A percentile compares a stretch with the other conserved stretches of the same genome.
These are phyloP conservation scores for Prosapia bicincta DNA, from an alignment of 2,888 invertebrate genomes.

Conservation along the genomic window DNA sequence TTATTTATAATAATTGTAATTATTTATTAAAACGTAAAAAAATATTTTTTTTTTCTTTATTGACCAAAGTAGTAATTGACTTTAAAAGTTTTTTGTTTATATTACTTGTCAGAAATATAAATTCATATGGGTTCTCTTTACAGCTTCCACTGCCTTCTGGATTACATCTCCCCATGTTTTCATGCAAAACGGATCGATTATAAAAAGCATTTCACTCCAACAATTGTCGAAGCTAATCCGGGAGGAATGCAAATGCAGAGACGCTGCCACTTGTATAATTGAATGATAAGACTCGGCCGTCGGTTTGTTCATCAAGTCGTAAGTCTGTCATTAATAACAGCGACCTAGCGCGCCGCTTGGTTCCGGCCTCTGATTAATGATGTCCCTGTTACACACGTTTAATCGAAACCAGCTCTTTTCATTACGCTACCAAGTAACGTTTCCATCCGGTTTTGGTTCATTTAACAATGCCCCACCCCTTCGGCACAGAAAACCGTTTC, in stretches of 20 bases:
- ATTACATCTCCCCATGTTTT: too few species aligned
- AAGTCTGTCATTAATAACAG: slow-evolving; percentile 2
- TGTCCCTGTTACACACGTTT: neutral
- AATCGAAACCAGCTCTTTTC: slow-evolving; percentile 2
- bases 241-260: neutral
- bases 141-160: too few species aligned
- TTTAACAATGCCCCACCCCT: neutral
- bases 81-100: too few species aligned
- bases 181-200: neutral
- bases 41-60: too few species aligned
- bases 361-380: neutral
- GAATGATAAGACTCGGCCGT: neutral
- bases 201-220: neutral
- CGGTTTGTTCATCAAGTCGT: neutral
- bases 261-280: neutral
- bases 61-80: too few species aligned
- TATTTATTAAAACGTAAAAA: too few species aligned
- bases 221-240: neutral
- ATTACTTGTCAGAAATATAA: too few species aligned
- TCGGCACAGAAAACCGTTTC: too few species aligned
- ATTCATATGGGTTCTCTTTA: too few species aligned
- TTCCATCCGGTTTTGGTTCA: neutral
- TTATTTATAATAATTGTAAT: too few species aligned
- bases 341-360: neutral
- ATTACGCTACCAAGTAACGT: neutral